Base-by-base conservation (phyloP, 2,888 invertebrate genomes). In the Tortrix viridana region DNA sequence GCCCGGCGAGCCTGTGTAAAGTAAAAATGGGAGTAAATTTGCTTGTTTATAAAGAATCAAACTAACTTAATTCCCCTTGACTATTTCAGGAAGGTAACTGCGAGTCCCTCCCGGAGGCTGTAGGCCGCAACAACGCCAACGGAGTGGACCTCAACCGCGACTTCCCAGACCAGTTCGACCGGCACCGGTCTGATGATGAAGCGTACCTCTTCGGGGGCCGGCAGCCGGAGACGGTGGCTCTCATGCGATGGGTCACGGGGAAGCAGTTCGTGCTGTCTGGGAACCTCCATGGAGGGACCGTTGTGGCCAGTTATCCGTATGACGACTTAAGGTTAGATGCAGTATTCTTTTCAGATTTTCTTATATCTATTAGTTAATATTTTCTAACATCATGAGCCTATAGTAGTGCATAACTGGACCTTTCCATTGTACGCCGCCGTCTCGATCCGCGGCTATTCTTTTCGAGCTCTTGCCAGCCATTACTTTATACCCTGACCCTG, bases 291-390 rank as follows among this genome's bases (percentile, higher is more conserved):
- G 98, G 98, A n/a, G 98, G 98, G 2, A 98, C 99, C 38, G 93
- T 99, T 0, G 99, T 99, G 1, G 99, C 98, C 56, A 99, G 99
- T 84, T 99, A 99, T 88, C 99, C 99, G 0, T 99, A 94, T 79
- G 99, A 98, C 86, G 96, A 97, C 83, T 95, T 96, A 16, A 93
- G 93, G 96, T 96, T 89, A 87, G 81, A 12, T 32, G 32, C 3
- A 32, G 12, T 9, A 26, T 26, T 2, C 2, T 22, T 22, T 22
- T 3, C 2, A 22, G 22, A 22, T 22, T 3, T n/a, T n/a, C n/a
- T n/a, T n/a, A n/a, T n/a, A n/a, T n/a, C n/a, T n/a, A n/a, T n/a
- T n/a, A n/a, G n/a, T n/a, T n/a, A n/a, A n/a, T n/a, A n/a, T n/a
- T n/a, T n/a, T n/a, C n/a, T n/a, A n/a, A n/a, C n/a, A n/a, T n/a